A percentile compares a stretch with the other conserved stretches of the same genome.
These are phyloP conservation scores for Mormyrus lacerda DNA, from an alignment of 2,113 vertebrate genomes.

Conservation along the genomic window DNA sequence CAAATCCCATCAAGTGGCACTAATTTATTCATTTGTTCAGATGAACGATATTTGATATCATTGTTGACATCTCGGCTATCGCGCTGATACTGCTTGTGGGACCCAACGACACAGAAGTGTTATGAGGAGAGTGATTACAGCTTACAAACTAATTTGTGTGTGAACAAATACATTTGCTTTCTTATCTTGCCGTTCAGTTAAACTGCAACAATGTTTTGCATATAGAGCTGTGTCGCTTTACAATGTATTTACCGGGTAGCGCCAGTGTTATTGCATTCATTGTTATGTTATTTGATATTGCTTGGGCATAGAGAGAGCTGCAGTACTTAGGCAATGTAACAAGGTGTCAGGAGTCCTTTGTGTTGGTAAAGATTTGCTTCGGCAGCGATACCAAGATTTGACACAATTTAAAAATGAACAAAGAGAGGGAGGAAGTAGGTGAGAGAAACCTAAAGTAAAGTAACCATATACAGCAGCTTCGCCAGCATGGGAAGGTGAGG, in stretches of 20 bases:
- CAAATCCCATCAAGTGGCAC: slow-evolving; percentile 34
- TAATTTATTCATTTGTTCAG: slow-evolving; percentile 29
- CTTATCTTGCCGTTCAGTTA: slow-evolving; percentile 18
- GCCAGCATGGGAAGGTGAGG: neutral
- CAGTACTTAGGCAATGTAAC: slow-evolving; percentile 10
- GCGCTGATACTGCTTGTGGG: neutral
- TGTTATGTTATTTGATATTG: neutral
- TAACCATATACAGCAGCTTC: neutral
- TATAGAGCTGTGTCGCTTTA: neutral
- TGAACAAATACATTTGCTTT: slow-evolving; percentile 17
- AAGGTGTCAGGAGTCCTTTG: neutral
- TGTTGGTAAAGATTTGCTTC: neutral
- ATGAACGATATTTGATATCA: slow-evolving; percentile 18
- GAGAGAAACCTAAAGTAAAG: neutral
- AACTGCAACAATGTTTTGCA: slow-evolving; percentile 15
- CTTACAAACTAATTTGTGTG: slow-evolving; percentile 26
- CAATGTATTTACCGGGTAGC: slow-evolving; percentile 2
- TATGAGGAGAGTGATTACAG: slow-evolving; percentile 14
- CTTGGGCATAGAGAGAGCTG: slow-evolving; percentile 19
- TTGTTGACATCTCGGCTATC: slow-evolving; percentile 18
- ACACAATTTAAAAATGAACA: neutral
- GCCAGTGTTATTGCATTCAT: neutral
- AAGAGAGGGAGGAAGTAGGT: neutral
- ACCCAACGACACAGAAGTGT: neutral
- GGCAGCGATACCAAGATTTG: neutral